Conservation (phyloP, 2,113 vertebrate genomes). For the Hystrix brachyura region DNA sequence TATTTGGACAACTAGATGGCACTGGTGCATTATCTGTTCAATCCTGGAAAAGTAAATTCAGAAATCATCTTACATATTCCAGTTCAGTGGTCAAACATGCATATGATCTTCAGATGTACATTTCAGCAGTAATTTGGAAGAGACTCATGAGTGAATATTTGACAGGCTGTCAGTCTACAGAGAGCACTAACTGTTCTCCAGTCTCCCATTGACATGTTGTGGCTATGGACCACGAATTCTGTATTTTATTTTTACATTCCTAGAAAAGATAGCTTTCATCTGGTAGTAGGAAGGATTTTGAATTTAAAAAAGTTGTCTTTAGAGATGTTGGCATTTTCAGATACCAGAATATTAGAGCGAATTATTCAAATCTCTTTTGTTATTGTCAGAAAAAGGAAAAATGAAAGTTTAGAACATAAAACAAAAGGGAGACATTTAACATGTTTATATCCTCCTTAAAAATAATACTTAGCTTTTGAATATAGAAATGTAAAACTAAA, state of each 20-base stretch:
- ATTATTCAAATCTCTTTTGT: neutral
- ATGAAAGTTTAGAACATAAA: neutral
- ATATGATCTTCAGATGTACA: neutral
- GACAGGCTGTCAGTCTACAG: neutral
- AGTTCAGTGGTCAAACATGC: neutral
- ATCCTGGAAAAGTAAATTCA: constrained; percentile 17
- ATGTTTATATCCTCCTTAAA: neutral
- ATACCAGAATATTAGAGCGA: neutral
- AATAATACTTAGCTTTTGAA: neutral
- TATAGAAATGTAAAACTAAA: neutral
- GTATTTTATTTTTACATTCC: neutral
- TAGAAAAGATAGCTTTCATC: neutral
- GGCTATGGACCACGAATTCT: neutral
- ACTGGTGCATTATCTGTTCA: constrained; percentile 74
- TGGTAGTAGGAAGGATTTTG: neutral
- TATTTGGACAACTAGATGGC: constrained; percentile 80
- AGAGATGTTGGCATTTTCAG: neutral
- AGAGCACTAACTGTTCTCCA: neutral
- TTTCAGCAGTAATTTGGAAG: neutral
- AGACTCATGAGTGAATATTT: neutral
- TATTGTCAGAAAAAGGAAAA: neutral
- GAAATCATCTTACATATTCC: neutral
- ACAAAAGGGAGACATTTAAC: neutral
- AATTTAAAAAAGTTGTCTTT: neutral
- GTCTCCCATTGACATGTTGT: neutral